A percentile compares a stretch with the other conserved stretches of the same genome.
Evolutionary conservation across 2,113 vertebrate genomes (phyloP).

Genomic region (Pseudorectes ferrugineus): DNA sequence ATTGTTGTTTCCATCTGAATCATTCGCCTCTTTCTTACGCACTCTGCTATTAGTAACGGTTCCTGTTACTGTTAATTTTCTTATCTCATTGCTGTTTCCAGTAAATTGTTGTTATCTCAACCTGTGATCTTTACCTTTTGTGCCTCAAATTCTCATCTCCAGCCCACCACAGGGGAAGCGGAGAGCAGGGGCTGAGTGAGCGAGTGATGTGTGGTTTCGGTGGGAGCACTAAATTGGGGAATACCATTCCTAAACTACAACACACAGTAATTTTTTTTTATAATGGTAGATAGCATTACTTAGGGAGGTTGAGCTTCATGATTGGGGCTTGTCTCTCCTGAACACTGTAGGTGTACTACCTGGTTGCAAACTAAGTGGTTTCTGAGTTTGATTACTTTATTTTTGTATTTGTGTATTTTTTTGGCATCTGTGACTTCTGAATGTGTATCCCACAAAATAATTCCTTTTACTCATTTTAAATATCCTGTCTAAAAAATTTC

Average conservation of each 20-base stretch:
- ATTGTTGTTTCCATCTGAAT: neutral
- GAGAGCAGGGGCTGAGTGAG: neutral
- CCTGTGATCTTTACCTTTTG: neutral
- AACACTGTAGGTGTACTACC: neutral
- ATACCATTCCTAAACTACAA: neutral
- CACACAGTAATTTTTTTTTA: neutral
- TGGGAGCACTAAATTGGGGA: neutral
- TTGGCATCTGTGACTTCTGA: neutral
- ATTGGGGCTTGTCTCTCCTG: neutral
- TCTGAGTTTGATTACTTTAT: neutral
- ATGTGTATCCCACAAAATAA: neutral
- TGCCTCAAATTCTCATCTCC: neutral
- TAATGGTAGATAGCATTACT: neutral
- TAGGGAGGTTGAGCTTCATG: neutral
- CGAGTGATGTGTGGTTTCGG: neutral
- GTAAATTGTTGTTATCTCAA: neutral
- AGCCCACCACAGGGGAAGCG: no score
- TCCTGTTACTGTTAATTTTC: neutral
- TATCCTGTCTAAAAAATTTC: neutral
- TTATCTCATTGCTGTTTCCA: neutral
- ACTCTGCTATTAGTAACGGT: neutral
- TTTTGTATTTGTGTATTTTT: neutral
- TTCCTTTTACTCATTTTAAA: neutral
- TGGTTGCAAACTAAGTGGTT: neutral
- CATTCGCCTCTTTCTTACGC: fast-evolving